Conservation (phyloP, 2,888 invertebrate genomes). For the Allolobophora icterica region DNA sequence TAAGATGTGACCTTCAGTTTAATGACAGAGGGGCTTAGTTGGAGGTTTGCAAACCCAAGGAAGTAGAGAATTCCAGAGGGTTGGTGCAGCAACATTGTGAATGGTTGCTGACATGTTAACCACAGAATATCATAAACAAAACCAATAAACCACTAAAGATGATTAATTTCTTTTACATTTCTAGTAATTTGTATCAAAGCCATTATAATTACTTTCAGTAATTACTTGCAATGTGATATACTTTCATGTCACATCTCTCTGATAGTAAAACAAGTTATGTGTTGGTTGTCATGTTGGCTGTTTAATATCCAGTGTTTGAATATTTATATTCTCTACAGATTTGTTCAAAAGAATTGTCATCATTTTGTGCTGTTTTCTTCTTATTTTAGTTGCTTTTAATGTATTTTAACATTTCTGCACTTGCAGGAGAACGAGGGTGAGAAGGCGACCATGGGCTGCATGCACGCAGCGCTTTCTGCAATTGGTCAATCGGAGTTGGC, state of each 20-base stretch:
- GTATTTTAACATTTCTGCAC: not conserved
- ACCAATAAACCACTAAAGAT: too few species aligned
- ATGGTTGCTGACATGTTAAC: not conserved
- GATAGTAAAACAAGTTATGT: not conserved
- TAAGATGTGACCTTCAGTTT: not conserved
- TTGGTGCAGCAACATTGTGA: not conserved
- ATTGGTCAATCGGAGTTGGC: conserved; percentile 56
- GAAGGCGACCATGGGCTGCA: conserved; percentile 53
- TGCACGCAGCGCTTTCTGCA: conserved; percentile 56
- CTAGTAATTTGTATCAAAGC: not conserved
- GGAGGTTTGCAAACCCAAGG: not conserved
- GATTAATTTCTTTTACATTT: not conserved
- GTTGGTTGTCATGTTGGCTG: not conserved
- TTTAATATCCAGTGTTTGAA: not conserved
- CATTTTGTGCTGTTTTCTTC: not conserved
- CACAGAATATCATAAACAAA: not conserved
- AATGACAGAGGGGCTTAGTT: not conserved
- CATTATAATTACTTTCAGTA: not conserved
- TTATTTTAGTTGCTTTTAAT: not conserved
- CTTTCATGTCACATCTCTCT: not conserved
- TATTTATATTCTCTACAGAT: not conserved
- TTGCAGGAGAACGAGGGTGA: conserved; percentile 59
- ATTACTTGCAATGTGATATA: not conserved
- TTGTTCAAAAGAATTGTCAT: not conserved
- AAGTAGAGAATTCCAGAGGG: not conserved